A percentile compares a stretch with the other conserved stretches of the same genome.
These are phyloP conservation scores for Apodemia mormo DNA, from an alignment of 2,888 invertebrate species.

Conservation along the genomic window DNA sequence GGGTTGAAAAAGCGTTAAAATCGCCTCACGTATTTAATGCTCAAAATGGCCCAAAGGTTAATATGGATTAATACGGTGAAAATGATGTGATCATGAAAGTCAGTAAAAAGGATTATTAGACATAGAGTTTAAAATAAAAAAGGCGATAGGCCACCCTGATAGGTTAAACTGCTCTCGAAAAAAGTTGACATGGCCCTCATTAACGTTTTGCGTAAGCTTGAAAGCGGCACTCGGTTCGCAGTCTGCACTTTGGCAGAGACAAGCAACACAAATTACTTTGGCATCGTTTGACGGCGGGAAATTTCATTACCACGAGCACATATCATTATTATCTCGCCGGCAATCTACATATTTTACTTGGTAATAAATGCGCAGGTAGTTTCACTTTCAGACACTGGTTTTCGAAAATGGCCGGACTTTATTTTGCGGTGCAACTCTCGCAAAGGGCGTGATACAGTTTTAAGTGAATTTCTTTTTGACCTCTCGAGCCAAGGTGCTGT, in stretches of 20 bases:
- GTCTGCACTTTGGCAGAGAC: slow-evolving; percentile 53
- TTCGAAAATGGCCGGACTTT: slow-evolving; percentile 79
- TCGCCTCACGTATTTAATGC: no score
- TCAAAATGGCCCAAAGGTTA: no score
- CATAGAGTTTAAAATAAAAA: neutral
- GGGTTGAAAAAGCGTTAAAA: no score
- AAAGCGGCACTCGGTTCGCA: slow-evolving; percentile 78
- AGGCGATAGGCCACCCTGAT: neutral
- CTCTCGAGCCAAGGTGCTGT: slow-evolving; percentile 76
- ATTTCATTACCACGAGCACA: slow-evolving; percentile 82
- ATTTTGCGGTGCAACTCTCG: slow-evolving; percentile 62
- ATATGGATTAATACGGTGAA: no score
- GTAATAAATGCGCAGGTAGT: slow-evolving; percentile 79
- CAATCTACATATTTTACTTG: slow-evolving; percentile 81
- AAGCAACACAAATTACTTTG: slow-evolving; percentile 81
- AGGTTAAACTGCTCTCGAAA: slow-evolving; percentile 34
- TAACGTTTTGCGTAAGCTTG: slow-evolving; percentile 79
- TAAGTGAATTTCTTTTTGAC: slow-evolving; percentile 81
- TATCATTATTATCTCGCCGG: slow-evolving; percentile 80
- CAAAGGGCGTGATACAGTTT: slow-evolving; percentile 80
- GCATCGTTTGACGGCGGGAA: slow-evolving; percentile 82
- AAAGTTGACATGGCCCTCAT: slow-evolving; percentile 68
- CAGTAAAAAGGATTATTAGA: neutral
- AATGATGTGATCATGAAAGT: no score
- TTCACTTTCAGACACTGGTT: slow-evolving; percentile 80